Base-by-base conservation (phyloP, 2,888 invertebrate species). In the Mayetiola destructor region DNA sequence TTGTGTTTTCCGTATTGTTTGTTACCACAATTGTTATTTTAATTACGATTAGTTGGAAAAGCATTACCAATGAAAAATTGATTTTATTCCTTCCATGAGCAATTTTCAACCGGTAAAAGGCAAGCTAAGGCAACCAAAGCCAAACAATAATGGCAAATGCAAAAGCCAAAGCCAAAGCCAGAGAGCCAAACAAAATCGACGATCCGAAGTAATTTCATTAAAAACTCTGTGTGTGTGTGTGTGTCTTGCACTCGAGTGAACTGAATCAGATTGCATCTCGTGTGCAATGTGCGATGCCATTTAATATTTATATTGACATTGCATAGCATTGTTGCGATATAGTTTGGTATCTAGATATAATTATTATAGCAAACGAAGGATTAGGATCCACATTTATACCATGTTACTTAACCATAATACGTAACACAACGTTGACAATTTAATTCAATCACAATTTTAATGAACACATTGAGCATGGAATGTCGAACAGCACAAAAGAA, bases 381-480 rank as follows among this genome's bases (percentile, higher is more conserved):
- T 48, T 40, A 40, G 40, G 23, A n/a, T 40, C 27, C 48, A 16
- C 16, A 23, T 48, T 48, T n/a, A n/a, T n/a, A n/a, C n/a, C n/a
- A n/a, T n/a, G n/a, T n/a, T n/a, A n/a, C n/a, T n/a, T n/a, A n/a
- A n/a, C n/a, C n/a, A n/a, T n/a, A n/a, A n/a, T n/a, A n/a, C n/a
- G n/a, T n/a, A n/a, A n/a, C n/a, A n/a, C 27, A 48, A 8, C 48
- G 27, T 48, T 48, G 48, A 48, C 48, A 48, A 27, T 48, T 48
- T 48, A 48, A 48, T 48, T 48, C 27, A 48, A 48, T 48, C 27
- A 48, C 48, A 48, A 48, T 27, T 48, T 48, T 48, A 48, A 48
- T 48, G 48, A 48, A 48, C 48, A 23, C 16, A 48, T 48, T 48
- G 48, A n/a, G n/a, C n/a, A n/a, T n/a, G n/a, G n/a, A n/a, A n/a